phyloP scores from a whole-genome alignment of 2,888 invertebrate genomes.

The Rotaria sp. region DNA sequence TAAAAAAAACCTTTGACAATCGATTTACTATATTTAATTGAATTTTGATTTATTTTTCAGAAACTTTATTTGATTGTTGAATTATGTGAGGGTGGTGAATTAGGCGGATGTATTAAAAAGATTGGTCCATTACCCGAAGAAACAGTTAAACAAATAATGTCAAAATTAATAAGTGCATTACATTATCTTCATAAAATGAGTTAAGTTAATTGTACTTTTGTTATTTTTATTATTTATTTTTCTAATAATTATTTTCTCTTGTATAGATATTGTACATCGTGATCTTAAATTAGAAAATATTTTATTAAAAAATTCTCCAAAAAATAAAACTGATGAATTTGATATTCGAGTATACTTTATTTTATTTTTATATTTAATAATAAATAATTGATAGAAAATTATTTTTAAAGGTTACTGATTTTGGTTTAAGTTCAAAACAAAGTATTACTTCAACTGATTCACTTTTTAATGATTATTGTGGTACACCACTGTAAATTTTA shows the following conservation, averaged over 20 bases:
- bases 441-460: constrained; percentile 30
- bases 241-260: not conserved
- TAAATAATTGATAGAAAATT: constrained; percentile 54
- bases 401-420: constrained; percentile 59
- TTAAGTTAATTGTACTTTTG: not conserved
- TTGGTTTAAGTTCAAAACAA: constrained; percentile 55
- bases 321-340: constrained; percentile 42
- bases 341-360: not conserved
- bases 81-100: constrained; percentile 57
- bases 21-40: too few species aligned
- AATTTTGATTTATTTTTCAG: constrained; percentile 44
- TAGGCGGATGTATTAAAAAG: constrained; percentile 55
- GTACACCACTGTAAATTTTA: constrained; percentile 60
- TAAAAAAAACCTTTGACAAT: too few species aligned
- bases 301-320: constrained; percentile 58
- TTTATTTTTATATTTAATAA: constrained; percentile 46
- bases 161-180: constrained; percentile 52
- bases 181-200: constrained; percentile 54
- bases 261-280: constrained; percentile 54
- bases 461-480: constrained; percentile 58
- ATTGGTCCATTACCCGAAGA: constrained; percentile 49
- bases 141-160: constrained; percentile 50
- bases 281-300: constrained; percentile 56
- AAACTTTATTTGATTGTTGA: constrained; percentile 61
- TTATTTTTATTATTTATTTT: not conserved